These are phyloP conservation scores for Xiphophorus couchianus DNA, from an alignment of 2,113 vertebrate species.

Conservation along the genomic window DNA sequence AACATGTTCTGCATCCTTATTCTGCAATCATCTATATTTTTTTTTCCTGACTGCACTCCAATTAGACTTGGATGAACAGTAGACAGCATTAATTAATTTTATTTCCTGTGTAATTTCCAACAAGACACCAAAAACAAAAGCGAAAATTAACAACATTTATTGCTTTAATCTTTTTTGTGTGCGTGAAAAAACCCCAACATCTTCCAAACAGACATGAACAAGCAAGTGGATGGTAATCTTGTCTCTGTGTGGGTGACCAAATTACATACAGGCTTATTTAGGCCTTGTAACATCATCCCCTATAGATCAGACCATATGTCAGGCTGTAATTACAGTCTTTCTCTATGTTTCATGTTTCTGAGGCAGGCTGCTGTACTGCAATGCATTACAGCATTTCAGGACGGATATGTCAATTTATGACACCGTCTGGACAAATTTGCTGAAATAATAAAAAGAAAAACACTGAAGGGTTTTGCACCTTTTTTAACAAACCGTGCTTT, in stretches of 20 bases:
- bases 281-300: slow-evolving; percentile 41
- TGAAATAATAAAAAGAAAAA: slow-evolving; percentile 17
- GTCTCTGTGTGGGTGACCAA: slow-evolving; percentile 42
- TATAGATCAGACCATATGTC: slow-evolving; percentile 26
- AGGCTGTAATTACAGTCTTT: slow-evolving; percentile 14
- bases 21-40: too few relatives aligned
- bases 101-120: too few relatives aligned
- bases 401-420: slow-evolving; percentile 23
- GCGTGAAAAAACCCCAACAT: too few relatives aligned
- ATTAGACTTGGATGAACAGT: slow-evolving; percentile 4
- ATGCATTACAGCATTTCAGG: slow-evolving; percentile 10
- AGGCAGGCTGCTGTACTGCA: slow-evolving; percentile 1
- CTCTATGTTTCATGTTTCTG: slow-evolving; percentile 5
- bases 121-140: neutral
- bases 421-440: slow-evolving; percentile 42
- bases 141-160: neutral
- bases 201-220: slow-evolving; percentile 12
- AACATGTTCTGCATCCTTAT: neutral
- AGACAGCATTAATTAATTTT: slow-evolving; percentile 23
- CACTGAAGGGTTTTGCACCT: slow-evolving; percentile 29
- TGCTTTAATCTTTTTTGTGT: neutral
- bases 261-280: slow-evolving; percentile 30
- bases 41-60: neutral
- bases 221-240: slow-evolving; percentile 33
- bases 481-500: slow-evolving; percentile 28